These are phyloP conservation scores for Thymallus thymallus DNA, from an alignment of 2,113 vertebrate species.

Conservation along the genomic window DNA sequence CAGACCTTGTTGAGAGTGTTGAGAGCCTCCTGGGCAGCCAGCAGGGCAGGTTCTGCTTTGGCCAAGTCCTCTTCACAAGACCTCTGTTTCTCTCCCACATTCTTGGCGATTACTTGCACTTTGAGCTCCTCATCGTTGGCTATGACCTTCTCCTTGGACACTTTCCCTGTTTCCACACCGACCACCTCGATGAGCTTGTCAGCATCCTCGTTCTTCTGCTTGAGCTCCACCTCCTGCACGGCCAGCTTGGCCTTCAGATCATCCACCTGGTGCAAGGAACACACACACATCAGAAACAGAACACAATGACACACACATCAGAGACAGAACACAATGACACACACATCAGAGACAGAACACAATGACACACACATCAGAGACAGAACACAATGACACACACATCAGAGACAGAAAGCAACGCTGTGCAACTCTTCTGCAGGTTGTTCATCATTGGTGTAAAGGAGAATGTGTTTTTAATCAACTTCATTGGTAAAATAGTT, in stretches of 20 bases:
- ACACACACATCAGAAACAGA: too few relatives aligned
- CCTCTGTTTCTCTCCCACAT: conserved; percentile 73
- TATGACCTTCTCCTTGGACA: conserved; percentile 76
- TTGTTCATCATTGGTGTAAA: too few relatives aligned
- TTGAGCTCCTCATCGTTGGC: conserved; percentile 77
- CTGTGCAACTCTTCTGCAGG: too few relatives aligned
- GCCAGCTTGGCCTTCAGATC: conserved; percentile 81
- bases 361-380: too few relatives aligned
- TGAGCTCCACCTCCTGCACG: conserved; percentile 77
- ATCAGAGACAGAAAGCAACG: too few relatives aligned
- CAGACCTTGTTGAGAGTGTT: conserved; percentile 83
- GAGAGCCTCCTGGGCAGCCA: conserved; percentile 78
- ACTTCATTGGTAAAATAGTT: too few relatives aligned
- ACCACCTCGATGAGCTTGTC: conserved; percentile 82
- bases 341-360: too few relatives aligned
- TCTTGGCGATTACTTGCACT: conserved; percentile 75
- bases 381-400: too few relatives aligned
- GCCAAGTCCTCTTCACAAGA: conserved; percentile 81
- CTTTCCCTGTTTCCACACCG: conserved; percentile 77
- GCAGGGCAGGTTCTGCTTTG: conserved; percentile 80
- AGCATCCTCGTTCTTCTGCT: conserved; percentile 79
- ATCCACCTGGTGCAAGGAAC: conserved; percentile 71
- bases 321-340: too few relatives aligned
- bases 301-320: too few relatives aligned
- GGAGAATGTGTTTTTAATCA: too few relatives aligned